Evolutionary conservation across 2,888 invertebrate species (phyloP).

Genomic region (Lepeophtheirus nordmannii): DNA sequence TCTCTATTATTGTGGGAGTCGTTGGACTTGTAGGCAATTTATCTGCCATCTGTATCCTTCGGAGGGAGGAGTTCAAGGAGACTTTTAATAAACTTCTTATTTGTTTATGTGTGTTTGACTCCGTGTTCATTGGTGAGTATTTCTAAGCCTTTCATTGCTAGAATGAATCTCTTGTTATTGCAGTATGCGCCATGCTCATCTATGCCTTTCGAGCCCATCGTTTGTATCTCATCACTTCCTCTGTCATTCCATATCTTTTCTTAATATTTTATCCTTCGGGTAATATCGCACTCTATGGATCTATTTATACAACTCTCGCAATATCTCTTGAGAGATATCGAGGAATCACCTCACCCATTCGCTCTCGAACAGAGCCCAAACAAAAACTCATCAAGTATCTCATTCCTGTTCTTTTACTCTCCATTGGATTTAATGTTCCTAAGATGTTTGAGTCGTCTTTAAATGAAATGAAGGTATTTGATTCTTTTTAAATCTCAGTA

Average conservation of each 20-base stretch:
- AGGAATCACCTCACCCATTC: constrained; percentile 14
- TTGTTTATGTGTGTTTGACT: constrained; percentile 19
- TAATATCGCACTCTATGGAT: constrained; percentile 17
- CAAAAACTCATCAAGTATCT: constrained; percentile 14
- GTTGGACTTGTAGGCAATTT: constrained; percentile 17
- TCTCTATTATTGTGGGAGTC: constrained; percentile 16
- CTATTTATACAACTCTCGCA: constrained; percentile 17
- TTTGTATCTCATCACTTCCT: neutral
- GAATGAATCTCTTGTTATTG: neutral
- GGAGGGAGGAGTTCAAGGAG: constrained; percentile 11
- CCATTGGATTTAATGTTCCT: constrained; percentile 19
- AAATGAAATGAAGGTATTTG: constrained; percentile 8
- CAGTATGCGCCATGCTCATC: constrained; percentile 17
- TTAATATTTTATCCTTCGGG: constrained; percentile 11
- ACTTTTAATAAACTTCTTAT: constrained; percentile 21
- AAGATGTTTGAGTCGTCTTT: constrained; percentile 8
- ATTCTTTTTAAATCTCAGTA: no score
- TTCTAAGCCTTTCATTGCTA: neutral
- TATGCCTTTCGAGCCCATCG: constrained; percentile 10
- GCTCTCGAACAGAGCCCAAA: constrained; percentile 9
- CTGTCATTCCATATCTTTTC: constrained; percentile 14
- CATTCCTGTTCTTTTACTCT: constrained; percentile 12
- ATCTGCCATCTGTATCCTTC: constrained; percentile 11
- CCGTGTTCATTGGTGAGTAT: constrained; percentile 17
- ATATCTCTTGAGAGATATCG: constrained; percentile 16